Evolutionary conservation across 2,797 vertebrate genomes (phyloP), one percentile per base, ranked within the genome.

Genomic region (Menidia menidia): DNA sequence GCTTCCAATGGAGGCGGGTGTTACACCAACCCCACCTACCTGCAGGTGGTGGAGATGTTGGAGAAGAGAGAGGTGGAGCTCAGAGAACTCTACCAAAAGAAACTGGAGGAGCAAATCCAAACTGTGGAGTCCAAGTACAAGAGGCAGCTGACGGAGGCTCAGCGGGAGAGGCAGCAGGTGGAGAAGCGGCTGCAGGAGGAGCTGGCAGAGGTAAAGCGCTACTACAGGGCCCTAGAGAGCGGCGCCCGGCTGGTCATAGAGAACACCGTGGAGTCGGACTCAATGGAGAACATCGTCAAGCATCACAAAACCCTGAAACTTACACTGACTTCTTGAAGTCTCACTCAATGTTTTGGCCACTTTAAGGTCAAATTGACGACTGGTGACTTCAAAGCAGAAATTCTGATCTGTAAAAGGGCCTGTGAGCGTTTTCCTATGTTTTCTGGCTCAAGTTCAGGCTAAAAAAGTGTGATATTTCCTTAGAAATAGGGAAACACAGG

Each of bases 21-120:
- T 59, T 86, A 86, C 69, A 73, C 80, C 33, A 88, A 69, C 48
- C 0, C 2, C 30, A 68, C 59, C 54, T 85, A 73, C 31, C 14
- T 30, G 18, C 1, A 71, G 3, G 76, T 66, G 41, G 56, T 52
- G 1, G 0, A 45, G 14, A 66, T 55, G 76, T 56, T 85, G 56
- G 13, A 56, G 0, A 0, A 56, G 32, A 84, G 30, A 42, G 79
- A 78, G 43, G 7, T 12, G 0, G 43, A 82, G 57, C 45, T 81
- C n/a, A 68, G 11, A 19, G 1, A 43, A 16, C 4, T 63, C 4
- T 85, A 84, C 15, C 0, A 75, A 53, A 48, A 70, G 63, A 60
- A 85, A 15, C 50, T 84, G 60, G 4, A 69, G 10, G 18, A 82
- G 10, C n/a, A 75, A 30, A 25, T 68, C 3, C 35, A 15, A 32